Conservation (phyloP, 1,140 invertebrate species). For the Drosophila fuyamai region DNA sequence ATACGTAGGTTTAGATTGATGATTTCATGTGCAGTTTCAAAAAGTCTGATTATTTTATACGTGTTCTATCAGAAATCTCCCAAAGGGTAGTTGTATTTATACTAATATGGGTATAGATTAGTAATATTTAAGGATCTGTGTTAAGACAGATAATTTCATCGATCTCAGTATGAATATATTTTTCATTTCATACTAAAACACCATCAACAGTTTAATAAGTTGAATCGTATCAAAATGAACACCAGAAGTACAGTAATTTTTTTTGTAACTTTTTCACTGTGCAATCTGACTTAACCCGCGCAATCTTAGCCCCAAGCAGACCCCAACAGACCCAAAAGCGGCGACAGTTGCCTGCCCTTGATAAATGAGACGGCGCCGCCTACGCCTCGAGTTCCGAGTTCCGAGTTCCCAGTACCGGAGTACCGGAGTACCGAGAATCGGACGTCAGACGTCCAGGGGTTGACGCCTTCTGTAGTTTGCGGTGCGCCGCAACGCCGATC, state of each 20-base stretch:
- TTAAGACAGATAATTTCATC: too few species aligned
- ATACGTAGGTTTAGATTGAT: too few species aligned
- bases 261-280: not conserved
- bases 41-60: too few species aligned
- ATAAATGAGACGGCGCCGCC: conserved; percentile 78
- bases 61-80: too few species aligned
- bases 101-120: too few species aligned
- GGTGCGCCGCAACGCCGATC: conserved; percentile 76
- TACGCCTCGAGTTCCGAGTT: conserved; percentile 42
- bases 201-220: not conserved
- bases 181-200: too few species aligned
- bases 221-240: not conserved
- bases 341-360: conserved; percentile 55
- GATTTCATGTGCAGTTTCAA: too few species aligned
- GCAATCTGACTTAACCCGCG: conserved; percentile 6
- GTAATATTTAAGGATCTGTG: too few species aligned
- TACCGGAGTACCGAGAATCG: too few species aligned
- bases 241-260: not conserved
- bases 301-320: conserved; percentile 18
- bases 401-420: not conserved
- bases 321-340: conserved; percentile 17
- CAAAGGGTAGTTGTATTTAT: too few species aligned
- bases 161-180: too few species aligned
- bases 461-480: conserved; percentile 61
- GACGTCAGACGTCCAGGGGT: conserved; percentile 63